A percentile compares a stretch with the other conserved stretches of the same genome.
These are phyloP conservation scores for Rhinoptilus africanus DNA, from an alignment of 2,113 vertebrate genomes.

Conservation along the genomic window DNA sequence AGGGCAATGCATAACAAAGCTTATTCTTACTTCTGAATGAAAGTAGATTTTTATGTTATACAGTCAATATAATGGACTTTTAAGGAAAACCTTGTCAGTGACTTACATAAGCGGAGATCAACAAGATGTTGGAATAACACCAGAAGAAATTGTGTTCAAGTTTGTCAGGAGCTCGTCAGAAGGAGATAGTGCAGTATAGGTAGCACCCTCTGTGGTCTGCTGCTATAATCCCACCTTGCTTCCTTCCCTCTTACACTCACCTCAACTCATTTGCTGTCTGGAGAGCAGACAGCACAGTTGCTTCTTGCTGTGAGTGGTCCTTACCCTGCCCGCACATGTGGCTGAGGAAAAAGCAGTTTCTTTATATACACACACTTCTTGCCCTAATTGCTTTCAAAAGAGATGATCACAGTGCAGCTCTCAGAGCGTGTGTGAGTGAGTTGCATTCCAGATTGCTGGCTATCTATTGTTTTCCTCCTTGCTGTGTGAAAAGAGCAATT, in stretches of 20 bases:
- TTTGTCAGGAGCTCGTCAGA: not conserved
- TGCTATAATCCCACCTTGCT: not conserved
- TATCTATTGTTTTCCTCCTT: slow-evolving; percentile 34
- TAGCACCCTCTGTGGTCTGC: not conserved
- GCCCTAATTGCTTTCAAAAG: not conserved
- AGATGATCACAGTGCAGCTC: not conserved
- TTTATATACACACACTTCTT: not conserved
- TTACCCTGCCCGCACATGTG: not conserved
- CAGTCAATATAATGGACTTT: not conserved
- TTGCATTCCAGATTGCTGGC: slow-evolving; percentile 12
- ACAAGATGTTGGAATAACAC: not conserved
- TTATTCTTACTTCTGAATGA: not conserved
- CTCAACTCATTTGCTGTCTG: not conserved
- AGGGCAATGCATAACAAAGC: not conserved
- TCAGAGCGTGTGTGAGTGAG: not conserved
- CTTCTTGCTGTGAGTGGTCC: not conserved
- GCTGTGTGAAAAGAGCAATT: slow-evolving; percentile 57
- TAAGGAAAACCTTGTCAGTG: not conserved
- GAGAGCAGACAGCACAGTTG: not conserved
- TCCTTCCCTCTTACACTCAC: not conserved
- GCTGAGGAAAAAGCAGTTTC: not conserved
- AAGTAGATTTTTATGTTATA: not conserved
- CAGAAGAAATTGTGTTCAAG: not conserved
- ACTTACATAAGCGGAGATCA: not conserved
- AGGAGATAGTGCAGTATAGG: not conserved